Percentiles rank a stretch among this genome's conserved stretches.
Conservation (phyloP, 2,113 vertebrate species). For the Atrichornis clamosus region DNA sequence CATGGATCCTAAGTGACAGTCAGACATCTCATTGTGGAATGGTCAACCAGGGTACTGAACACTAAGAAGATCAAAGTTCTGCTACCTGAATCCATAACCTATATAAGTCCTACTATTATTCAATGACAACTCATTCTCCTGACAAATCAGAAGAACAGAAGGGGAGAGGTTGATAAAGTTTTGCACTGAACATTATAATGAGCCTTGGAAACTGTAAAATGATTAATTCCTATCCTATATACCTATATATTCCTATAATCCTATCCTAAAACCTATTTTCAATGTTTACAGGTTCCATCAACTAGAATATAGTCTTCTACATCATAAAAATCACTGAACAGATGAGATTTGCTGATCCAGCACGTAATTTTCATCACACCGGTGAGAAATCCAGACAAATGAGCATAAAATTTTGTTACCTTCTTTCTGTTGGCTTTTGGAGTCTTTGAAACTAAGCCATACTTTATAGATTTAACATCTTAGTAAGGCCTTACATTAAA, state of each 20-base stretch:
- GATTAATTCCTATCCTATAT: not conserved
- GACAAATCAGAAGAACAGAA: not conserved
- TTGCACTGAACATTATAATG: not conserved
- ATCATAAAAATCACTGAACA: not conserved
- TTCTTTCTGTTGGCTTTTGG: not conserved
- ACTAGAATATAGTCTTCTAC: not conserved
- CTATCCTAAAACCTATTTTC: not conserved
- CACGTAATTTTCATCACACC: not conserved
- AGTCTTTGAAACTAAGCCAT: not conserved
- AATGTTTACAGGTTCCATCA: not conserved
- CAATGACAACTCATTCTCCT: not conserved
- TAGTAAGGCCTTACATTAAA: not conserved
- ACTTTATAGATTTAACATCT: not conserved
- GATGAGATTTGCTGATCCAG: not conserved
- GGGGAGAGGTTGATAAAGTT: not conserved
- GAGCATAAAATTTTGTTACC: not conserved
- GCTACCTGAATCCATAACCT: not conserved
- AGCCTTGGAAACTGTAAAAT: not conserved
- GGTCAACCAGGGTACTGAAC: not conserved
- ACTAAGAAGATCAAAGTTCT: not conserved
- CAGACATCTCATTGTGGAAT: not conserved
- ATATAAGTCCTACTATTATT: not conserved
- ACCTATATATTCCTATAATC: no score
- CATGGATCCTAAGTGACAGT: not conserved
- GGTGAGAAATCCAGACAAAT: not conserved